Percentiles rank a stretch among this genome's conserved stretches.
Conservation (phyloP, 2,888 invertebrate genomes). For the Perdita meconis region DNA sequence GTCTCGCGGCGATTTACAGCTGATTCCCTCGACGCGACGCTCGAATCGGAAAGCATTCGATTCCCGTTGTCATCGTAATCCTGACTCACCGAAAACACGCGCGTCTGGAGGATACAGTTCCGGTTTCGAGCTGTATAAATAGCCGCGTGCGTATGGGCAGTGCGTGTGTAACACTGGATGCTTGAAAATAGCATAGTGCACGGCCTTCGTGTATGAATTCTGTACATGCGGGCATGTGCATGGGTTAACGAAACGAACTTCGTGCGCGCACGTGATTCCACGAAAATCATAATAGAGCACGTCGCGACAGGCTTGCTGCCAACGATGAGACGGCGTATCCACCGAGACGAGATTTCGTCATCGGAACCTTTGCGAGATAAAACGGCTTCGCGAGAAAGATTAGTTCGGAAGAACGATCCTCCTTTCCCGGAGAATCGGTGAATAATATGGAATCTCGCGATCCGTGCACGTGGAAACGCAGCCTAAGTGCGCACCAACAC, state of each 20-base stretch:
- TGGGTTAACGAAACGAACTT: constrained; percentile 5
- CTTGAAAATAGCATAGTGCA: constrained; percentile 58
- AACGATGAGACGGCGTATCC: constrained; percentile 36
- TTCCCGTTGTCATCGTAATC: background rate
- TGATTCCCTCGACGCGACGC: no score
- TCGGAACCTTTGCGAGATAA: constrained; percentile 8
- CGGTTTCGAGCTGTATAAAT: constrained; percentile 75
- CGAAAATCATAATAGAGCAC: constrained; percentile 53
- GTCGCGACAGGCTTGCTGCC: constrained; percentile 23
- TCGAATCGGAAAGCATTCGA: background rate
- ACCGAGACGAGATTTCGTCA: constrained; percentile 50
- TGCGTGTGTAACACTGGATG: constrained; percentile 49
- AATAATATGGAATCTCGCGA: no score
- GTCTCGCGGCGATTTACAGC: no score
- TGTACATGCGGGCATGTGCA: constrained; percentile 5
- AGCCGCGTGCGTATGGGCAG: constrained; percentile 64
- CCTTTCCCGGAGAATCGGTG: no score
- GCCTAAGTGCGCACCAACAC: background rate
- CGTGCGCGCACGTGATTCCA: constrained; percentile 35
- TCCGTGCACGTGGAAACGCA: background rate
- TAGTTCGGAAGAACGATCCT: constrained; percentile 3
- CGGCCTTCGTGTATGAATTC: constrained; percentile 48
- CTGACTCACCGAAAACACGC: constrained; percentile 24
- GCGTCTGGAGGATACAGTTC: constrained; percentile 73
- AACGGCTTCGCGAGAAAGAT: background rate